phyloP scores from a whole-genome alignment of 2,113 vertebrate genomes.

The Upupa epops region DNA sequence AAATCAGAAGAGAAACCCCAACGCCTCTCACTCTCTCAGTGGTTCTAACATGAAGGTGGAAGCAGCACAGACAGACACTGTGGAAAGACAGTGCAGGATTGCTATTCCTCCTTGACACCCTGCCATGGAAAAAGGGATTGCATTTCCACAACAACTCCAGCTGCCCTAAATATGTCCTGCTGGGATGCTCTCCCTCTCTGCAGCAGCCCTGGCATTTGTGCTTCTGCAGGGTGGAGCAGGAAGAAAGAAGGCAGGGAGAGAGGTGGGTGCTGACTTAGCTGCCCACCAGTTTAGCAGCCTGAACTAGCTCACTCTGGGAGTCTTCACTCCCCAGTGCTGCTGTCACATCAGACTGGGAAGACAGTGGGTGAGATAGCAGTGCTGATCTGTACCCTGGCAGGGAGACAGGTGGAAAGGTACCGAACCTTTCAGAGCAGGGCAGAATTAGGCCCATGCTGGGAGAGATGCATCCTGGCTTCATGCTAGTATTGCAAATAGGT shows the following conservation, averaged over 20 bases:
- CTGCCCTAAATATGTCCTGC: not conserved
- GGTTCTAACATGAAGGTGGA: not conserved
- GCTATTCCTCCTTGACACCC: not conserved
- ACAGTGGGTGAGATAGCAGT: not conserved
- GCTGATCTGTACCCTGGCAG: not conserved
- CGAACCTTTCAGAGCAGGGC: not conserved
- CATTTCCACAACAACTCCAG: not conserved
- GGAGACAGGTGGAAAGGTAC: not conserved
- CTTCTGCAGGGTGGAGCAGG: not conserved
- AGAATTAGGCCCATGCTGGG: not conserved
- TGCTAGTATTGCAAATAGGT: too few species aligned
- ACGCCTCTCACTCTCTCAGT: not conserved
- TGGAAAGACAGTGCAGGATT: not conserved
- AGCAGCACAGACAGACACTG: not conserved
- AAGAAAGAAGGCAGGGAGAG: not conserved
- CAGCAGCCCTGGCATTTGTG: not conserved
- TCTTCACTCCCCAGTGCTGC: fast-evolving
- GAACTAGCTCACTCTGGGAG: not conserved
- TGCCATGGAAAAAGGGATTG: not conserved
- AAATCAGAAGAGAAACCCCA: not conserved
- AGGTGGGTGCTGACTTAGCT: not conserved
- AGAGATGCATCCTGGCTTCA: not conserved
- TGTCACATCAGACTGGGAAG: fast-evolving
- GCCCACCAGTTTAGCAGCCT: not conserved
- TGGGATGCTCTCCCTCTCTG: not conserved